Evolutionary conservation across 2,888 invertebrate genomes (phyloP).

Genomic region (Malachius bipustulatus): DNA sequence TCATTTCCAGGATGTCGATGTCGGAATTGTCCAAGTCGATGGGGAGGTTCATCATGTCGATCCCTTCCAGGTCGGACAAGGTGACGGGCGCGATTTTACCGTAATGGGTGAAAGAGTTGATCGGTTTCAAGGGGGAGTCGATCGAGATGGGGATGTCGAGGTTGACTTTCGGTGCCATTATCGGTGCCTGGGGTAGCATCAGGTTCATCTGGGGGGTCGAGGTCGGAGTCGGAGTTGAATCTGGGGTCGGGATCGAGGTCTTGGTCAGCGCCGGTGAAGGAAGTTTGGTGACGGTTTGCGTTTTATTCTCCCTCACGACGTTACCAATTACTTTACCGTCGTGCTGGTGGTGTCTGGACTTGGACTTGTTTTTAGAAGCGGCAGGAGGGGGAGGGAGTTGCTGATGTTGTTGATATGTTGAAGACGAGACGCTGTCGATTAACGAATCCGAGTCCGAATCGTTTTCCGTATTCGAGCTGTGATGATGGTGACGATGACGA

Average conservation of each 20-base stretch:
- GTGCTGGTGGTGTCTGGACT: conserved; percentile 15
- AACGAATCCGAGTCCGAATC: conserved; percentile 30
- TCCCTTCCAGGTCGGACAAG: conserved; percentile 44
- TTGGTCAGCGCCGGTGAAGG: conserved; percentile 12
- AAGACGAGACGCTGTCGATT: conserved; percentile 21
- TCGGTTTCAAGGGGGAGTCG: not conserved
- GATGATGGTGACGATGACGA: conserved; percentile 13
- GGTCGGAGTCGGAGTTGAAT: too few species aligned
- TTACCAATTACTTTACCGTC: too few species aligned
- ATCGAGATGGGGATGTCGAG: too few species aligned
- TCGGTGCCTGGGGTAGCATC: conserved; percentile 13
- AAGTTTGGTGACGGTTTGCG: not conserved
- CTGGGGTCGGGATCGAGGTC: conserved; percentile 9
- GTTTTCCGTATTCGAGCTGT: conserved; percentile 31
- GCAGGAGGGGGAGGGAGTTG: too few species aligned
- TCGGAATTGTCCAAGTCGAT: conserved; percentile 55
- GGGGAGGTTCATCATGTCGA: conserved; percentile 68
- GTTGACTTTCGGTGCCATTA: too few species aligned
- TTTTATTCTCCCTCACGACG: too few species aligned
- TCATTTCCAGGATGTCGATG: conserved; percentile 42
- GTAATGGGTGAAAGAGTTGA: conserved; percentile 11
- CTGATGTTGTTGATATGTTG: too few species aligned
- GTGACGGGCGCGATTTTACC: conserved; percentile 33
- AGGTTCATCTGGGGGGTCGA: conserved; percentile 6
- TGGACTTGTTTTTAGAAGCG: conserved; percentile 17